These are phyloP conservation scores for Cephus runcator DNA, from an alignment of 2,888 invertebrate species.

Conservation along the genomic window DNA sequence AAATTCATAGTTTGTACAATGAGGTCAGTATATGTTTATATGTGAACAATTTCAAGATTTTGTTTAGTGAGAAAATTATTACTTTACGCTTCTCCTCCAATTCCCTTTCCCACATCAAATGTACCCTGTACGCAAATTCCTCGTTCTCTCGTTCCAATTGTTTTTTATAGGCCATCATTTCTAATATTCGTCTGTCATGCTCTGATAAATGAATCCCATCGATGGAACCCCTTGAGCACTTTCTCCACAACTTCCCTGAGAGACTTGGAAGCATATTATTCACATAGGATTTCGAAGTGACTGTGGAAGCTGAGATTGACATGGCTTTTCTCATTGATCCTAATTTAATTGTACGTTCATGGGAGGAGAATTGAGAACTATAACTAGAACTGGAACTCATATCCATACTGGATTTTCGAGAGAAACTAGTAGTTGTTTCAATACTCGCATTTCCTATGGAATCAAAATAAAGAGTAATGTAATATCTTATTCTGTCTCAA, in stretches of 20 bases:
- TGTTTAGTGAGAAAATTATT: not conserved
- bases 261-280: not conserved
- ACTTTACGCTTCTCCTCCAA: not conserved
- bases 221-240: not conserved
- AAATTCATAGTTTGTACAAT: not conserved
- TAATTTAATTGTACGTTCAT: not conserved
- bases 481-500: not conserved
- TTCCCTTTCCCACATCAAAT: not conserved
- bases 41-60: not conserved
- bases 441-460: not conserved
- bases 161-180: not conserved
- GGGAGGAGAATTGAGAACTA: not conserved
- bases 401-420: not conserved
- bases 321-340: not conserved
- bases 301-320: not conserved
- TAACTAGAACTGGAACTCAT: not conserved
- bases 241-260: not conserved
- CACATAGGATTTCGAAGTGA: not conserved
- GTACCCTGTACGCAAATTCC: not conserved
- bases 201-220: not conserved
- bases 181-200: not conserved
- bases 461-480: not conserved
- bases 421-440: not conserved
- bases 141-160: not conserved
- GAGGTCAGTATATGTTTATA: not conserved